Percentiles rank a stretch among this genome's conserved stretches.
Conservation (phyloP, 2,888 invertebrate genomes). For the Amblyteles armatorius region DNA sequence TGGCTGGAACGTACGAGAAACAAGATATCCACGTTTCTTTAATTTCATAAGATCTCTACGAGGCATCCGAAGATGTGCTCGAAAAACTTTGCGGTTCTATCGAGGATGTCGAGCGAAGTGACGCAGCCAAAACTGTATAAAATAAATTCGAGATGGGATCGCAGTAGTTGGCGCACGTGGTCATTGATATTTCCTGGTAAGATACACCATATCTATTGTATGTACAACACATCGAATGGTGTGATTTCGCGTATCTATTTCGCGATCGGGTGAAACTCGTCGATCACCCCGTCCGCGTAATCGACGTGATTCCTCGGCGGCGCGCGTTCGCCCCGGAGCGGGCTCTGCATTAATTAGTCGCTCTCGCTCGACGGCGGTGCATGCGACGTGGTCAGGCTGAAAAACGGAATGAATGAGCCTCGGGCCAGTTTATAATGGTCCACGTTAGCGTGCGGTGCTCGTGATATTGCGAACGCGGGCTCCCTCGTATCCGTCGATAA, state of each 20-base stretch:
- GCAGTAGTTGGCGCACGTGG: slow-evolving; percentile 4
- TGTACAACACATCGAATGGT: slow-evolving; percentile 2
- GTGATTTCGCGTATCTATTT: slow-evolving; percentile 48
- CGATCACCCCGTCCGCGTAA: slow-evolving; percentile 52
- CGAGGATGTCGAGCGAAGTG: too few species aligned
- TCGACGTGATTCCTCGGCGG: slow-evolving; percentile 39
- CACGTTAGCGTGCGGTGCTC: slow-evolving; percentile 38
- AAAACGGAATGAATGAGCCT: slow-evolving; percentile 42
- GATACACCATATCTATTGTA: slow-evolving; percentile 2
- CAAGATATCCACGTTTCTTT: too few species aligned
- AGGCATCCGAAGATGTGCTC: too few species aligned
- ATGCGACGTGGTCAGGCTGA: slow-evolving; percentile 46
- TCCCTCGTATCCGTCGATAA: slow-evolving; percentile 47
- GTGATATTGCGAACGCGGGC: slow-evolving; percentile 58
- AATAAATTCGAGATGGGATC: slow-evolving; percentile 21
- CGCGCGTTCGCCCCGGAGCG: slow-evolving; percentile 50
- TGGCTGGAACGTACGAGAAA: too few species aligned
- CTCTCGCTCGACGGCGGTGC: slow-evolving; percentile 9
- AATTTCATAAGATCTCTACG: too few species aligned
- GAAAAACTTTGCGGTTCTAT: too few species aligned
- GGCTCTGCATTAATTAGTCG: slow-evolving; percentile 63
- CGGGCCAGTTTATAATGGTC: slow-evolving; percentile 62
- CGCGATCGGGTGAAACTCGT: slow-evolving; percentile 63
- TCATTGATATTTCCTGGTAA: not conserved
- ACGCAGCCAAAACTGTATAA: slow-evolving; percentile 10